Base-by-base conservation (phyloP, 1,140 invertebrate species). In the Diorhabda elongata region DNA sequence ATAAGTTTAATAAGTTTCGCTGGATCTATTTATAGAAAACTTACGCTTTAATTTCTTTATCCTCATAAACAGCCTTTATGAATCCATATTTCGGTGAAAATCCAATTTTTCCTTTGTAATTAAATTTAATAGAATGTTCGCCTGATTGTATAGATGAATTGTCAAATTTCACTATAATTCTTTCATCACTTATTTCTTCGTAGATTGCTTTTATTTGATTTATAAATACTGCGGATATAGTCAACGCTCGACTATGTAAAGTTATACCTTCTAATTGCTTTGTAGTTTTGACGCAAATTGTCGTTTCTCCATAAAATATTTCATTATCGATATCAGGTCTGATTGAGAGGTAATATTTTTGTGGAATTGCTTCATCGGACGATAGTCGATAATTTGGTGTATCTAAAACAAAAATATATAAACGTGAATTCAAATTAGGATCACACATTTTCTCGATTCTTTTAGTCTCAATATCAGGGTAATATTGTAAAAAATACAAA, bases 271-370 rank as follows among this genome's bases (percentile, higher is more conserved):
- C 42, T 43, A 44, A n/a, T 56, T 44, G 59, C 3, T 11, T 47
- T 56, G 56, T 44, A 4, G 62, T 66, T 6, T 44, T 61, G 6
- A 71, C 45, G 44, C 65, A 58, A 59, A 73, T 73, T 0, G 26
- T 61, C 2, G 68, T 65, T 61, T 69, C 67, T 11, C 72, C 72
- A 43, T 63, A n/a, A 44, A 71, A 73, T 41, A 64, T 62, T 60
- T 69, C 64, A 11, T 61, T 58, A 9, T 73, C 67, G 4, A 73
- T 52, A 42, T 73, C 44, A n/a, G 72, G 72, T 6, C 61, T 64
- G n/a, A 73, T 65, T 47, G 61, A 69, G 9, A 73, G 9, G 3
- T 63, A 61, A 59, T 73, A 73, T 26, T 67, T 64, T 45, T 52
- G 42, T 45, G 72, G 72, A 7, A 44, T 44, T 2, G 68, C 59